Evolutionary conservation across 1,140 invertebrate genomes (phyloP).

Genomic region (Drosophila lini): DNA sequence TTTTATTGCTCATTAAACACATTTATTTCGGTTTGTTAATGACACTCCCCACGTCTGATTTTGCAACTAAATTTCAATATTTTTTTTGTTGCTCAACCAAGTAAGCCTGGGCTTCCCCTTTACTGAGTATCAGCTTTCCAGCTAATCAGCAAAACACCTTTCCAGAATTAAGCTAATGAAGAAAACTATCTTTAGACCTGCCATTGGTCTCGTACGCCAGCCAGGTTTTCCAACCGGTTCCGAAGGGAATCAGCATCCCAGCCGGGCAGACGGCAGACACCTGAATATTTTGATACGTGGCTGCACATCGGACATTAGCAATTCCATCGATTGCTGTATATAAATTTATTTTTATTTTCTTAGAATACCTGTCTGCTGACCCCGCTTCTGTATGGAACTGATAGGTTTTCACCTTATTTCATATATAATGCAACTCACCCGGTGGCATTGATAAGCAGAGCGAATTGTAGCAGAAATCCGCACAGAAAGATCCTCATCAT

Average conservation of each 20-base stretch:
- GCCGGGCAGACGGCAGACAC: not conserved
- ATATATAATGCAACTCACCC: slow-evolving; percentile 49
- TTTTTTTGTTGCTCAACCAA: not conserved
- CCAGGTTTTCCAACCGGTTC: slow-evolving; percentile 14
- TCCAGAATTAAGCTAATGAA: not conserved
- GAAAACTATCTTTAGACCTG: slow-evolving; percentile 3
- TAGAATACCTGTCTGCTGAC: not conserved
- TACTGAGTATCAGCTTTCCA: not conserved
- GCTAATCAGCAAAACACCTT: not conserved
- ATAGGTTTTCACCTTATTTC: slow-evolving; percentile 1
- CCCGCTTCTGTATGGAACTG: slow-evolving; percentile 1
- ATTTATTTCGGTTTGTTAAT: not conserved
- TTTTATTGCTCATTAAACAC: not conserved
- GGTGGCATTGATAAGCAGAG: slow-evolving; percentile 51
- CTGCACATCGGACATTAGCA: not conserved
- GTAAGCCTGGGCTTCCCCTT: not conserved
- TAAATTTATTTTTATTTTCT: not conserved
- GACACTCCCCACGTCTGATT: no score
- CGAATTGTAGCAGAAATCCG: slow-evolving; percentile 54
- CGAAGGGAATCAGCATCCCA: slow-evolving; percentile 16
- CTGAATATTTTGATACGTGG: slow-evolving; percentile 5
- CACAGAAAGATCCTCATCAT: slow-evolving; percentile 52
- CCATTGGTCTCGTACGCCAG: not conserved
- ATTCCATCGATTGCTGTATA: not conserved
- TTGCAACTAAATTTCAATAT: not conserved